Percentiles rank a stretch among this genome's conserved stretches.
Evolutionary conservation across 2,797 vertebrate species (phyloP).

Genomic region (Brachyalestes nurse): DNA sequence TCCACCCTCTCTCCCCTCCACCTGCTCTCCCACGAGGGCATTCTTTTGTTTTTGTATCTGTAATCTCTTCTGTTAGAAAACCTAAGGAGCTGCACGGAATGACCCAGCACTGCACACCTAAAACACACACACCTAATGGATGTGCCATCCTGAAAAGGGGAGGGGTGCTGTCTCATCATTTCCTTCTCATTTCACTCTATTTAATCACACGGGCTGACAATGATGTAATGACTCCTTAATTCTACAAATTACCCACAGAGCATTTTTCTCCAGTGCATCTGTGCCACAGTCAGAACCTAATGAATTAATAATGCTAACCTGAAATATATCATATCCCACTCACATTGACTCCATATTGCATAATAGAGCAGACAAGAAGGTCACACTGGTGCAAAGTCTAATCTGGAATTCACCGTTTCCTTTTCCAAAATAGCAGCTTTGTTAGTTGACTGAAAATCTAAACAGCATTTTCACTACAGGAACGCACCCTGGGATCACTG

Average conservation of each 20-base stretch:
- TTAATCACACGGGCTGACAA: constrained; percentile 38
- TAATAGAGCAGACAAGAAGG: constrained; percentile 10
- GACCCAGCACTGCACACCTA: constrained; percentile 20
- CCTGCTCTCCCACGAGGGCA: constrained; percentile 48
- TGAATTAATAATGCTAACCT: constrained; percentile 38
- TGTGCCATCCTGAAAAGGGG: not conserved
- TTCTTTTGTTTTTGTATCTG: constrained; percentile 53
- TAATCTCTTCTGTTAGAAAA: constrained; percentile 30
- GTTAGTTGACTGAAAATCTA: not conserved
- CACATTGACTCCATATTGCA: constrained; percentile 20
- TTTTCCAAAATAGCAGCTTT: not conserved
- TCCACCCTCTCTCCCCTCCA: constrained; percentile 54
- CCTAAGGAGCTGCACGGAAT: constrained; percentile 28
- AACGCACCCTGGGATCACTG: constrained; percentile 34
- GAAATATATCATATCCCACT: constrained; percentile 12
- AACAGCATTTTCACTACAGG: constrained; percentile 8
- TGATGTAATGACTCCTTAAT: constrained; percentile 50
- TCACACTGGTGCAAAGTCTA: not conserved
- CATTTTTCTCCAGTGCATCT: not conserved
- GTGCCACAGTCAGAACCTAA: constrained; percentile 14
- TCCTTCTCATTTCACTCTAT: constrained; percentile 44
- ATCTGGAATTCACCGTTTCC: not conserved
- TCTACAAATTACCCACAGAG: constrained; percentile 14
- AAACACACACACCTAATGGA: not conserved
- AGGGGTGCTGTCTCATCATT: constrained; percentile 59